Conservation (phyloP, 1,140 invertebrate genomes). For the Aphelenchoides fujianensis region DNA sequence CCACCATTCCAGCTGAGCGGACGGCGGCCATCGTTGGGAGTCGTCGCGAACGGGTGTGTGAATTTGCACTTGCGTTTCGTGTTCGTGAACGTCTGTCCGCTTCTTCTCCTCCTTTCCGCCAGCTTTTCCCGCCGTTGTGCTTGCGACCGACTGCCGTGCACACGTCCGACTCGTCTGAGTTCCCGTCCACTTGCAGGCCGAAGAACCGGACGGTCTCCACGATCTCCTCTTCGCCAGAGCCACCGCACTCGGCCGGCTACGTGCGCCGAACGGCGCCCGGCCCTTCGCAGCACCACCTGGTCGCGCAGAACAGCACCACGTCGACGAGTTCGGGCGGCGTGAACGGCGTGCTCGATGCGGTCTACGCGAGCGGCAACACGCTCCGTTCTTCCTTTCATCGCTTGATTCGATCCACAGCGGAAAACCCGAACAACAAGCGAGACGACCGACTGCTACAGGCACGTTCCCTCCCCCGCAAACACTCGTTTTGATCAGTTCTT, state of each 20-base stretch:
- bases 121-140: not conserved
- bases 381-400: constrained; percentile 47
- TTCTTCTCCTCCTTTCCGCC: not conserved
- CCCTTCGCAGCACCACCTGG: not conserved
- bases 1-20: not conserved
- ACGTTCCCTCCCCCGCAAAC: not conserved
- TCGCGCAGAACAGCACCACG: not conserved
- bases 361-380: constrained; percentile 22
- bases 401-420: constrained; percentile 39
- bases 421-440: constrained; percentile 41
- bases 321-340: constrained; percentile 15
- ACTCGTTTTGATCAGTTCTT: constrained; percentile 20
- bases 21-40: too few relatives aligned
- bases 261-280: constrained; percentile 21
- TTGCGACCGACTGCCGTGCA: not conserved
- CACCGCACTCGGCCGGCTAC: constrained; percentile 27
- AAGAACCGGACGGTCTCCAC: constrained; percentile 41
- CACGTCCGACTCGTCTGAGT: constrained; percentile 15
- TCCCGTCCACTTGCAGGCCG: constrained; percentile 25
- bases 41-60: not conserved
- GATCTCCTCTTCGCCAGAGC: constrained; percentile 40
- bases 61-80: constrained; percentile 24
- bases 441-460: constrained; percentile 44
- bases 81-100: not conserved
- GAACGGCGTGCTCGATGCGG: constrained; percentile 2